phyloP scores from a whole-genome alignment of 1,140 invertebrate species.

The Drosophila ambigua region DNA sequence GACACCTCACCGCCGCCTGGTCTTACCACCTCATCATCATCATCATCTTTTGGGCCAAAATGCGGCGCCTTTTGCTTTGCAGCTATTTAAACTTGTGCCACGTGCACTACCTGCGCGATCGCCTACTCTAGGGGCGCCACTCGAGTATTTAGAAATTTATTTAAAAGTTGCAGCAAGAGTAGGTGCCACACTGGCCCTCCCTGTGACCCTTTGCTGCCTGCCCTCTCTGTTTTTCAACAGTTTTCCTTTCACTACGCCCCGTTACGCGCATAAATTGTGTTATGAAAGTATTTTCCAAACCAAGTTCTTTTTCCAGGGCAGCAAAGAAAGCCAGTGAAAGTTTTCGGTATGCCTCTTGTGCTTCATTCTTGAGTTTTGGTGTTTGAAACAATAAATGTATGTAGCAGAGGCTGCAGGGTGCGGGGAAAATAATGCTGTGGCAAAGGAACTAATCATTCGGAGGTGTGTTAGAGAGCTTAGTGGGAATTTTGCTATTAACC shows the following conservation, averaged over 20 bases:
- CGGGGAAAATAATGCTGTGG: too few relatives aligned
- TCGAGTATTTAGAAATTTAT: slow-evolving; percentile 80
- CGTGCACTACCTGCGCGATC: slow-evolving; percentile 70
- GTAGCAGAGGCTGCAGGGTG: too few relatives aligned
- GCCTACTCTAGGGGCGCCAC: slow-evolving; percentile 42
- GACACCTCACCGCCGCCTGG: slow-evolving; percentile 25
- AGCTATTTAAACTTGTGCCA: slow-evolving; percentile 71
- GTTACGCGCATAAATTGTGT: slow-evolving; percentile 81
- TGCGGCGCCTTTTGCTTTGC: slow-evolving; percentile 52
- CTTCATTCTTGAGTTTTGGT: too few relatives aligned
- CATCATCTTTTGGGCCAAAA: slow-evolving; percentile 29
- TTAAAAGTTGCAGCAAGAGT: slow-evolving; percentile 61
- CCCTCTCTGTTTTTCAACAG: slow-evolving; percentile 19
- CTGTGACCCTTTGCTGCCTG: too few relatives aligned
- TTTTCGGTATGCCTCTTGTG: too few relatives aligned
- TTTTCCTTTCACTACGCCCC: slow-evolving; percentile 72
- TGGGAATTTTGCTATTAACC: too few relatives aligned
- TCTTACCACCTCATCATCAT: slow-evolving; percentile 16
- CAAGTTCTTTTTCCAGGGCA: too few relatives aligned
- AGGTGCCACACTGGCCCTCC: slow-evolving; percentile 2
- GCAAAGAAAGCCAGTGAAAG: too few relatives aligned
- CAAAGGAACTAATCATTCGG: too few relatives aligned
- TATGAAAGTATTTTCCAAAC: slow-evolving; percentile 75
- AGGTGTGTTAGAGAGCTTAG: too few relatives aligned
- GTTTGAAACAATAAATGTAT: too few relatives aligned